Evolutionary conservation across 2,797 vertebrate species (phyloP).

Genomic region (Microhierax caerulescens): DNA sequence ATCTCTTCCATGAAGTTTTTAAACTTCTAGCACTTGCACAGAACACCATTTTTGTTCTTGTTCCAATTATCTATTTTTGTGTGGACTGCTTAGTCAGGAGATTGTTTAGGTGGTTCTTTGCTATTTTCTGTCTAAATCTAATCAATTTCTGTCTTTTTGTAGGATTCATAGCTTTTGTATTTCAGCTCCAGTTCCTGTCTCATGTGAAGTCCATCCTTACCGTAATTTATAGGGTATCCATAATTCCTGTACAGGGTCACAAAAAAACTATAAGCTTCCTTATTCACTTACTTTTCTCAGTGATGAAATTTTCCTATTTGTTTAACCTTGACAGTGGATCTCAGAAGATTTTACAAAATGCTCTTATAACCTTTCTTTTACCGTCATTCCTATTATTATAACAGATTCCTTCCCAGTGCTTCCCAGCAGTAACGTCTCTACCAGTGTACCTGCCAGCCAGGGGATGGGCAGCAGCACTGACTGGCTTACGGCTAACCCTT

Average conservation of each 20-base stretch:
- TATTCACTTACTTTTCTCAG: not conserved
- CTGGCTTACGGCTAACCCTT: fast-evolving
- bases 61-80: not conserved
- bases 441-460: not conserved
- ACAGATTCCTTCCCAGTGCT: not conserved
- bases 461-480: not conserved
- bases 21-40: not conserved
- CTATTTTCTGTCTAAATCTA: not conserved
- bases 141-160: not conserved
- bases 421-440: not conserved
- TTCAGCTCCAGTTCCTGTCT: not conserved
- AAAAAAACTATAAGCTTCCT: not conserved
- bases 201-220: not conserved
- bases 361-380: not conserved
- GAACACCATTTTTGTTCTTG: not conserved
- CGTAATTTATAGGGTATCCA: not conserved
- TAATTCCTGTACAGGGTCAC: not conserved
- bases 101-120: not conserved
- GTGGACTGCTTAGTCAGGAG: not conserved
- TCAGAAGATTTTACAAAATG: not conserved
- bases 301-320: not conserved
- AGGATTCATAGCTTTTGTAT: not conserved
- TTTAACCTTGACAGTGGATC: not conserved
- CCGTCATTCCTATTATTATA: not conserved
- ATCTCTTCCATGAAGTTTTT: not conserved